Conservation (phyloP, 2,888 invertebrate genomes). For the Cantharis rufa region DNA sequence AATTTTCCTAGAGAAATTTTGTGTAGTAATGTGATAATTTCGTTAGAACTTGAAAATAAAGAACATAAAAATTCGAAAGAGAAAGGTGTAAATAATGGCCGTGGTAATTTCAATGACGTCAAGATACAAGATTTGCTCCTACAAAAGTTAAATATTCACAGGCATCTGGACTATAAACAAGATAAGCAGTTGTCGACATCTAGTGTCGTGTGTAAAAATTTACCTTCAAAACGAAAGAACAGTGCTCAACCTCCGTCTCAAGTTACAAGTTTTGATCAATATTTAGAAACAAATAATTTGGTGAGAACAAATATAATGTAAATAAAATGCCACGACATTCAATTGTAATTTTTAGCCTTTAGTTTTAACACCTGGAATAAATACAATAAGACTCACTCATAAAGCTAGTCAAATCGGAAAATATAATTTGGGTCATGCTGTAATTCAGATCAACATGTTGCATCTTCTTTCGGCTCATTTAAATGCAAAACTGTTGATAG, state of each 20-base stretch:
- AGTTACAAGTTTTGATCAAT: slow-evolving; percentile 43
- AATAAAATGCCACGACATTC: background rate
- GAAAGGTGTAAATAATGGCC: slow-evolving; percentile 57
- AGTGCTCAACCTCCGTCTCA: slow-evolving; percentile 57
- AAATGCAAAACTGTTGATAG: slow-evolving; percentile 58
- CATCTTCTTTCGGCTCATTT: slow-evolving; percentile 73
- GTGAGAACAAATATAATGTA: slow-evolving; percentile 36
- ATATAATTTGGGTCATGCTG: slow-evolving; percentile 74
- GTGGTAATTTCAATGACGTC: slow-evolving; percentile 60
- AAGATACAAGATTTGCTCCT: slow-evolving; percentile 65
- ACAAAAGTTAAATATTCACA: slow-evolving; percentile 66
- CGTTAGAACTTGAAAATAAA: slow-evolving; percentile 51
- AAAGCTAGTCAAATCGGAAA: slow-evolving; percentile 68
- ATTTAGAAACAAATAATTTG: slow-evolving; percentile 44
- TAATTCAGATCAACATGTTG: slow-evolving; percentile 67
- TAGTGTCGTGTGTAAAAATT: slow-evolving; percentile 70
- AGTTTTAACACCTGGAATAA: slow-evolving; percentile 64
- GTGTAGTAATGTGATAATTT: slow-evolving; percentile 67
- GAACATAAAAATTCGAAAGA: slow-evolving; percentile 43
- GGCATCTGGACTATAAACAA: slow-evolving; percentile 78
- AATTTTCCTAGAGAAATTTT: slow-evolving; percentile 68
- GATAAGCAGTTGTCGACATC: slow-evolving; percentile 78
- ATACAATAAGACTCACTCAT: slow-evolving; percentile 65
- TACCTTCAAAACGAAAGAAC: slow-evolving; percentile 69
- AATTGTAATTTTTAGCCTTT: slow-evolving; percentile 46